A percentile compares a stretch with the other conserved stretches of the same genome.
These are phyloP conservation scores for Aporophyla lueneburgensis DNA, from an alignment of 2,888 invertebrate species.

Conservation along the genomic window DNA sequence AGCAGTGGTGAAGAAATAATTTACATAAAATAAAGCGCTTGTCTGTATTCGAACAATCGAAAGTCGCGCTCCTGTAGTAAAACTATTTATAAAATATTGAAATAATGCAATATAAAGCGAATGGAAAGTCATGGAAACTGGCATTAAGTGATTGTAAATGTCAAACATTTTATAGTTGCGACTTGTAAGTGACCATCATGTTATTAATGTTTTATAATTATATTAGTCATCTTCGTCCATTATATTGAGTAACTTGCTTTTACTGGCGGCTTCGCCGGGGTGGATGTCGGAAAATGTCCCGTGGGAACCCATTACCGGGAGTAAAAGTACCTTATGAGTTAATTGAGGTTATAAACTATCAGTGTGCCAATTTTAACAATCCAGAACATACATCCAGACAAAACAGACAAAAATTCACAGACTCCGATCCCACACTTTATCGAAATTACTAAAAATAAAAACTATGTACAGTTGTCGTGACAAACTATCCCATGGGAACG, in stretches of 20 bases:
- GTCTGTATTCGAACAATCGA: too few species aligned
- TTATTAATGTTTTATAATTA: slow-evolving; percentile 18
- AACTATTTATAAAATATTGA: not conserved
- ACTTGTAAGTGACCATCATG: slow-evolving; percentile 18
- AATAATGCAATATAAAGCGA: not conserved
- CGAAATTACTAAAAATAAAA: not conserved
- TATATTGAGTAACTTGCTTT: not conserved
- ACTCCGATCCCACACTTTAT: too few species aligned
- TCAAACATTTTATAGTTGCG: slow-evolving; percentile 1
- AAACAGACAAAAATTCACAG: not conserved
- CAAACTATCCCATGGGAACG: too few species aligned
- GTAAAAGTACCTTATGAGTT: not conserved
- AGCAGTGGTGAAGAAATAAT: too few species aligned
- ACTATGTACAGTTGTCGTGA: too few species aligned
- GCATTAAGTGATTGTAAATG: slow-evolving; percentile 25
- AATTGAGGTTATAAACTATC: not conserved
- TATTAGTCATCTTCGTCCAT: slow-evolving; percentile 14
- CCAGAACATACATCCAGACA: not conserved
- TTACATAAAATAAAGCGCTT: too few species aligned
- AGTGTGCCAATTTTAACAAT: not conserved
- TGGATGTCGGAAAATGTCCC: not conserved
- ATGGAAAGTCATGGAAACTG: slow-evolving; percentile 28
- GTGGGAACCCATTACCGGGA: not conserved
- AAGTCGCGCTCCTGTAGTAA: not conserved
- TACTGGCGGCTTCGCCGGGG: too few species aligned